Evolutionary conservation across 37 sponge, comb jelly and placozoan genomes (phyloP).

Genomic region (Halisarca cf. caerulea): DNA sequence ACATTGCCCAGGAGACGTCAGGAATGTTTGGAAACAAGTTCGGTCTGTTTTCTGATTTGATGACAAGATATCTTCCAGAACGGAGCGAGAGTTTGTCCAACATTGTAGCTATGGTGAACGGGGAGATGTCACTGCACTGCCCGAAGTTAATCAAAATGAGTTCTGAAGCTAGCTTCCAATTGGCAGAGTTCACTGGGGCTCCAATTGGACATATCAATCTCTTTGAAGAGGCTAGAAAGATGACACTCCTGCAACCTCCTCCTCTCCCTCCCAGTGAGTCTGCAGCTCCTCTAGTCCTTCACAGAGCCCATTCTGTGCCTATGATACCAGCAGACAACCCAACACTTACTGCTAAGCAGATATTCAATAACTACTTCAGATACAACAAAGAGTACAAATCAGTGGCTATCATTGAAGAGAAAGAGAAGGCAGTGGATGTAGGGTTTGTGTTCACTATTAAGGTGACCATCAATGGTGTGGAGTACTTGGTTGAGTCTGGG

Average conservation of each 20-base stretch:
- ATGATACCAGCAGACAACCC: background rate
- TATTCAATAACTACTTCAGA: slow-evolving; percentile 1
- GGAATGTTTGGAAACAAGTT: no score
- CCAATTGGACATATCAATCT: slow-evolving; percentile 12
- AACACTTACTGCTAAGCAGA: background rate
- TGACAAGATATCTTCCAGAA: background rate
- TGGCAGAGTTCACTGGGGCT: background rate
- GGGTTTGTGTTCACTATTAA: background rate
- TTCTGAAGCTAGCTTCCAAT: background rate
- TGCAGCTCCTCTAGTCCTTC: background rate
- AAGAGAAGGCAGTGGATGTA: background rate
- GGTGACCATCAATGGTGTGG: background rate
- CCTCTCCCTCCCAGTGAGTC: background rate
- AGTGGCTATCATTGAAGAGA: background rate
- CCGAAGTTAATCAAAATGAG: background rate
- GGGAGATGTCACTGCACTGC: background rate
- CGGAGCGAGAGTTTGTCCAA: background rate
- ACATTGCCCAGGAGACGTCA: slow-evolving; percentile 30
- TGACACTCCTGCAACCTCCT: background rate
- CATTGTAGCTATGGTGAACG: background rate
- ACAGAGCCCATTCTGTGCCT: background rate
- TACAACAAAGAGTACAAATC: background rate
- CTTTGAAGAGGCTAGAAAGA: background rate
- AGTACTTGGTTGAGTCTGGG: background rate
- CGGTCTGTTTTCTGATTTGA: background rate